These are phyloP conservation scores for Tachystola acroxantha DNA, from an alignment of 2,888 invertebrate genomes.

Conservation along the genomic window DNA sequence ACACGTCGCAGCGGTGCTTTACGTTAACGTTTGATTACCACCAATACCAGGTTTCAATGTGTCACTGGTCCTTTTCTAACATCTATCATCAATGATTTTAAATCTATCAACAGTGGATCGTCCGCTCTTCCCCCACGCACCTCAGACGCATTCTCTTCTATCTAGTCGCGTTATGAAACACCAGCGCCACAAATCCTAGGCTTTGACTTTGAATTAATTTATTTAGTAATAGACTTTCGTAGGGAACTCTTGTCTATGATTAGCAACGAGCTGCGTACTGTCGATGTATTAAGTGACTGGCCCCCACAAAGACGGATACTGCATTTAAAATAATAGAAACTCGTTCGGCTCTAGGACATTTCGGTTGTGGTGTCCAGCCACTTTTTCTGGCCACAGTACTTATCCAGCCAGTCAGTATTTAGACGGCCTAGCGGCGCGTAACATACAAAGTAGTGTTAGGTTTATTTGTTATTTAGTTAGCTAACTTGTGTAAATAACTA, in stretches of 20 bases:
- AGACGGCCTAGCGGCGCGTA: conserved; percentile 53
- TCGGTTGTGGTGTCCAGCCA: neutral
- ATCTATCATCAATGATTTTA: too few relatives aligned
- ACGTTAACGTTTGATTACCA: too few relatives aligned
- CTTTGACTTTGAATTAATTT: conserved; percentile 40
- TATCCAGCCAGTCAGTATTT: conserved; percentile 67
- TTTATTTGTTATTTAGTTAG: conserved; percentile 77
- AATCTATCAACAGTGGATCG: too few relatives aligned
- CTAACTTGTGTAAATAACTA: conserved; percentile 77
- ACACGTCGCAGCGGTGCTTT: too few relatives aligned
- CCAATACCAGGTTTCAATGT: too few relatives aligned
- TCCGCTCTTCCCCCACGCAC: neutral
- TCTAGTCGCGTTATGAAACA: conserved; percentile 5
- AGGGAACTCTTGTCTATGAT: conserved; percentile 30
- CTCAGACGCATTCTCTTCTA: neutral
- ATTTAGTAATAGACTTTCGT: conserved; percentile 45
- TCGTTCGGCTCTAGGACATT: too few relatives aligned
- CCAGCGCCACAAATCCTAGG: conserved; percentile 27
- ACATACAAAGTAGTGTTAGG: conserved; percentile 67
- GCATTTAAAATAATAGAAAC: too few relatives aligned
- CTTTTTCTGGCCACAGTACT: conserved; percentile 3
- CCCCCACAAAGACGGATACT: neutral
- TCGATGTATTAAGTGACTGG: neutral
- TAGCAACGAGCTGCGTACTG: conserved; percentile 14
- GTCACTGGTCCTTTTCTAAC: too few relatives aligned